Base-by-base conservation (phyloP, 1,140 invertebrate genomes). In the Calycopis cecrops region DNA sequence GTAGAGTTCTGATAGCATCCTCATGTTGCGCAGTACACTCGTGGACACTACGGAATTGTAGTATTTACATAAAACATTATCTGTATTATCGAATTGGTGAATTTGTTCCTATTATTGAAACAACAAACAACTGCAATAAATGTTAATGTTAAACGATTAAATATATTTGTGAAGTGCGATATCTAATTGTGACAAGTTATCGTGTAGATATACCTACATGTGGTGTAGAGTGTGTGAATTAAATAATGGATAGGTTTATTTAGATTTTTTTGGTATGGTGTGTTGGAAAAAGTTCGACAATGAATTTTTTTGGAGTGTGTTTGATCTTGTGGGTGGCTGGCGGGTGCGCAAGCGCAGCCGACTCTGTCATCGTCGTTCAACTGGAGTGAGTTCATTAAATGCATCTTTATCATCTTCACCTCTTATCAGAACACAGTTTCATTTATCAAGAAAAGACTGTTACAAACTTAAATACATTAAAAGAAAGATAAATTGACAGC, bases 301-400 rank as follows among this genome's bases (percentile, higher is more conserved):
- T 44, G 40, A 8, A 17, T 16, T 44, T 44, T 14, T 44, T 44
- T 6, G 14, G 40, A 16, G 16, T 44, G 40, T 44, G 40, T 44
- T 16, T 44, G 40, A 16, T 14, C 37, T 33, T 55, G 55, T 4
- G 16, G 49, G 47, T 44, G 16, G 52, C 17, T 51, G 9, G 51
- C 35, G 59, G 52, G 62, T 54, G 44, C 17, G 55, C 52, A n/a
- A 49, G 35, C 11, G 28, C 51, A 10, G 35, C 34, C 11, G 40
- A 28, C 10, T 54, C 50, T 53, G 61, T 73, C 33, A 59, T 53
- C 42, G 71, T 71, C 14, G 56, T 71, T 12, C 66, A 71, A 21
- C 16, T 59, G 48, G 57, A 48, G 71, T 73, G 47, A 73, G 71
- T 62, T 12, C 18, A 33, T 17, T 10, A 10, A 16, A 34, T 4